Conservation (phyloP, 2,888 invertebrate species). For the Eutolmus rufibarbis region DNA sequence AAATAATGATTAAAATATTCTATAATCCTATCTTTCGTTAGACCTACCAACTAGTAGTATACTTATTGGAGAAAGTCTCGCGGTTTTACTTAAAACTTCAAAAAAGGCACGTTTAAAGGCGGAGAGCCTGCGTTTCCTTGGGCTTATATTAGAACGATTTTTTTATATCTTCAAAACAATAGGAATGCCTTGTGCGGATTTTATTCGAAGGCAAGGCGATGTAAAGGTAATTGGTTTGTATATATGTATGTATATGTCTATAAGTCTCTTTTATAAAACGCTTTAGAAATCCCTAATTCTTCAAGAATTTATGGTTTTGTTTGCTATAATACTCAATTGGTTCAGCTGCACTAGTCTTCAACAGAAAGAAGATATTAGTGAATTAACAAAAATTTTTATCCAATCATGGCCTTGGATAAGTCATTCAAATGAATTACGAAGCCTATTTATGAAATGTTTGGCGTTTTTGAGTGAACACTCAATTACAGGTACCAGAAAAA, state of each 20-base stretch:
- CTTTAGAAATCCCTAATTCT: slow-evolving; percentile 53
- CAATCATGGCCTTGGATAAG: slow-evolving; percentile 59
- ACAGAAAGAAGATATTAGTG: slow-evolving; percentile 51
- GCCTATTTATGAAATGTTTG: slow-evolving; percentile 52
- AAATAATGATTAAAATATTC: neutral
- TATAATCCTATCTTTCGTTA: neutral
- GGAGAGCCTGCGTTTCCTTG: slow-evolving; percentile 51
- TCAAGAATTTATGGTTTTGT: slow-evolving; percentile 54
- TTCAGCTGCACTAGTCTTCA: slow-evolving; percentile 53
- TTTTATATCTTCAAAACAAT: slow-evolving; percentile 54
- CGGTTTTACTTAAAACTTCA: slow-evolving; percentile 56
- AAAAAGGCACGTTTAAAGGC: slow-evolving; percentile 52
- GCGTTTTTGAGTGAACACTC: slow-evolving; percentile 58
- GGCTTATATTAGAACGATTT: slow-evolving; percentile 53
- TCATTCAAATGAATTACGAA: slow-evolving; percentile 55
- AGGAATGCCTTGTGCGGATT: slow-evolving; percentile 53
- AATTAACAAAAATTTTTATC: slow-evolving; percentile 52
- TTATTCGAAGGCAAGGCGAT: slow-evolving; percentile 57
- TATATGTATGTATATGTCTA: neutral
- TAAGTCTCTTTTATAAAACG: neutral
- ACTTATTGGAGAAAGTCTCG: slow-evolving; percentile 55
- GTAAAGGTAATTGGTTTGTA: slow-evolving; percentile 49
- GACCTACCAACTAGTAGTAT: slow-evolving; percentile 47
- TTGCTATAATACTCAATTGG: slow-evolving; percentile 57
- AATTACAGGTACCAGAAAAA: slow-evolving; percentile 47